Percentiles rank a stretch among this genome's conserved stretches.
phyloP scores from a whole-genome alignment of 2,888 invertebrate genomes.

The Limenitis camilla region DNA sequence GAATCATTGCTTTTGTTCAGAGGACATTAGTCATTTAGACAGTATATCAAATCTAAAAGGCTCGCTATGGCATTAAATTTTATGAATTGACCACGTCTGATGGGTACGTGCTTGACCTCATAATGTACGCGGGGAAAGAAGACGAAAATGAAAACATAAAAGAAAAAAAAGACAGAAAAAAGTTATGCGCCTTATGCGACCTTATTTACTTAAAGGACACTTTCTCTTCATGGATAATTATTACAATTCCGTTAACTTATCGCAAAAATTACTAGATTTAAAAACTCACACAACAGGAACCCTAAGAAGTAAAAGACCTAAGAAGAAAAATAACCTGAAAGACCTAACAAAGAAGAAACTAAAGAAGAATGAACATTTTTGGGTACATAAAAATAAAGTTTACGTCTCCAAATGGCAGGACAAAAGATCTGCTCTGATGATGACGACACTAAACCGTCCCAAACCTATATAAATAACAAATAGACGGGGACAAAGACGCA shows the following conservation, averaged over 20 bases:
- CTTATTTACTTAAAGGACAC: slow-evolving; percentile 31
- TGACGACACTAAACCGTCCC: slow-evolving; percentile 32
- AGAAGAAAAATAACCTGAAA: slow-evolving; percentile 27
- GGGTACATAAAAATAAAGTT: slow-evolving; percentile 30
- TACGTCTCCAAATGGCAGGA: slow-evolving; percentile 34
- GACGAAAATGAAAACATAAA: background rate
- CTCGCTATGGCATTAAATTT: slow-evolving; percentile 32
- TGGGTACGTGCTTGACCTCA: slow-evolving; percentile 31
- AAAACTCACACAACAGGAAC: slow-evolving; percentile 29
- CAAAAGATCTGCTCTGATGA: slow-evolving; percentile 30
- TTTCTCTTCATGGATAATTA: slow-evolving; percentile 32
- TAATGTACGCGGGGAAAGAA: slow-evolving; percentile 29
- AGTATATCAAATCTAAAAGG: slow-evolving; percentile 29
- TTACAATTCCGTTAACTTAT: slow-evolving; percentile 25
- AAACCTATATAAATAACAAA: slow-evolving; percentile 23
- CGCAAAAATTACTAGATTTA: slow-evolving; percentile 23
- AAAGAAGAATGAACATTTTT: slow-evolving; percentile 32
- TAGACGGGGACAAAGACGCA: slow-evolving; percentile 22
- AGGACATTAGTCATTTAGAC: slow-evolving; percentile 27
- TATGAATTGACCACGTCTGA: slow-evolving; percentile 28
- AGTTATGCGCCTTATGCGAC: slow-evolving; percentile 29
- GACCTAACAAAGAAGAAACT: slow-evolving; percentile 24
- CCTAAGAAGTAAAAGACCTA: slow-evolving; percentile 22
- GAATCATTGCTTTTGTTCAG: slow-evolving; percentile 28
- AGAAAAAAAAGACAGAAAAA: slow-evolving; percentile 15